Base-by-base conservation (phyloP, 2,797 vertebrate genomes). In the Myotis myotis region DNA sequence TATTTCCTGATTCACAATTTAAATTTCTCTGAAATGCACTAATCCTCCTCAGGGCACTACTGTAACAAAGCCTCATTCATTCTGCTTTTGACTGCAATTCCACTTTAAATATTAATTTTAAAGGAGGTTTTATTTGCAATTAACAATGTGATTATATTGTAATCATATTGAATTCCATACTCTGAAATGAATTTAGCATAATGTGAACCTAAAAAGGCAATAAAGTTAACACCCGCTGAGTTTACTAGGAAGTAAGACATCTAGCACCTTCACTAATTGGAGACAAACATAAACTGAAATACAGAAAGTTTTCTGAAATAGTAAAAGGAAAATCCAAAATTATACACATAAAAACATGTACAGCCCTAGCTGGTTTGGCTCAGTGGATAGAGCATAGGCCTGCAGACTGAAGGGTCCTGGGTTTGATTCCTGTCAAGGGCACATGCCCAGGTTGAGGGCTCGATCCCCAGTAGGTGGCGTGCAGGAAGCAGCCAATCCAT, bases 61-160 rank as follows among this genome's bases (percentile, higher is more conserved):
- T 64, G 66, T 78, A 95, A 92, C 30, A 89, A 87, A 84, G 41
- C 33, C 20, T 91, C 87, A 79, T 88, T 84, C 41, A 74, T 95
- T 94, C 62, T 62, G 30, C 22, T 74, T 95, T 92, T 89, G 84
- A 87, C 55, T 78, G 25, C 19, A 92, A 84, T 93, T 80, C 23
- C 47, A 84, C 36, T 89, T 95, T 91, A 86, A 96, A 95, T 95
- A 91, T 91, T 96, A 93, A 95, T 91, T 93, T 89, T 87, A 81
- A 25, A 91, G 93, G n/a, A 41, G 33, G 81, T 95, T 87, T 94
- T 80, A 78, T 71, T 95, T 96, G 66, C 49, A 96, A 91, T 96
- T 97, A 96, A n/a, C 62, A 23, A 41, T 78, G 41, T 1, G 5
- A 71, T 91, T 94, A 70, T 87, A 62, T 55, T 93, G 17, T 89